These are phyloP conservation scores for Cyrtodaria siliqua DNA, from an alignment of 2,888 invertebrate species.

Conservation along the genomic window DNA sequence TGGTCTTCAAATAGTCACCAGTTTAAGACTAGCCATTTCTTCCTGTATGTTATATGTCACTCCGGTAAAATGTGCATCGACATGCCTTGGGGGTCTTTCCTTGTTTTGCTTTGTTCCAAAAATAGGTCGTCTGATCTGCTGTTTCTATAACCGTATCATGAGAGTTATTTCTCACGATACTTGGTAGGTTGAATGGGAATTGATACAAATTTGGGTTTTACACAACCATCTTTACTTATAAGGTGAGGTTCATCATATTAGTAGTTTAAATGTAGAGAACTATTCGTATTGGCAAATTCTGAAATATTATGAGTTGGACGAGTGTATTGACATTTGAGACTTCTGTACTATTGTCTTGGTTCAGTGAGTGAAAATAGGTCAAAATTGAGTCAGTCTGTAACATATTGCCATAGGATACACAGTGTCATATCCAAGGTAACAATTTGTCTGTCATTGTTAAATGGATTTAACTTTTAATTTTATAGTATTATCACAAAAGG, in stretches of 20 bases:
- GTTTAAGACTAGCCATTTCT: not conserved
- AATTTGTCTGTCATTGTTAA: not conserved
- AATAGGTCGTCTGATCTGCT: conserved; percentile 62
- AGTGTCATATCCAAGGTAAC: too few relatives aligned
- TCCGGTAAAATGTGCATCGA: conserved; percentile 60
- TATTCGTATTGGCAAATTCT: too few relatives aligned
- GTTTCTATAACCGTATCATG: conserved; percentile 27
- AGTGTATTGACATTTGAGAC: conserved; percentile 20
- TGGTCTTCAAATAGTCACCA: not conserved
- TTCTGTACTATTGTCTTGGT: conserved; percentile 39
- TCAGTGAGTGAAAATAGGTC: conserved; percentile 63
- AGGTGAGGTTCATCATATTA: too few relatives aligned
- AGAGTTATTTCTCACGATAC: not conserved
- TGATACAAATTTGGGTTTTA: not conserved
- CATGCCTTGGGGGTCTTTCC: conserved; percentile 47
- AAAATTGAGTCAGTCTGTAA: conserved; percentile 50
- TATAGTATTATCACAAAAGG: too few relatives aligned
- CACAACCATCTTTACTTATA: too few relatives aligned
- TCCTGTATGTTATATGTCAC: not conserved
- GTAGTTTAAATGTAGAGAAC: too few relatives aligned
- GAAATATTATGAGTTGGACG: not conserved
- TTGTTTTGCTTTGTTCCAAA: conserved; percentile 69
- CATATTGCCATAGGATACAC: conserved; percentile 33
- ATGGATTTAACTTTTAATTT: too few relatives aligned
- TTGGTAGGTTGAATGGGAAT: conserved; percentile 26